Base-by-base conservation (phyloP, 2,888 invertebrate genomes). In the Sarcophaga subvicina region DNA sequence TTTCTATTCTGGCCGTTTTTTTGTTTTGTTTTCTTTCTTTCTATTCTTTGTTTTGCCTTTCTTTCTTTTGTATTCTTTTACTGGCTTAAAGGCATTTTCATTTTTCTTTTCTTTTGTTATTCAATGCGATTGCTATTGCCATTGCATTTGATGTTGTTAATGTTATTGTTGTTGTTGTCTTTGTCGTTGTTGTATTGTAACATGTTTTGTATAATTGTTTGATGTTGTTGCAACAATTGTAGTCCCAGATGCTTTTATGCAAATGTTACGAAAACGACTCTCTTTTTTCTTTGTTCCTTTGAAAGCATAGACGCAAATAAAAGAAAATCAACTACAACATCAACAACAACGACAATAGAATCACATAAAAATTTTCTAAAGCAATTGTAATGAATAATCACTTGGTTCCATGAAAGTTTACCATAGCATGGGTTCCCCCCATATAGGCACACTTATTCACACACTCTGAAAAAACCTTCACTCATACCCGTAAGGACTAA, bases 91-190 rank as follows among this genome's bases (percentile, higher is more conserved):
- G 73, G 89, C 89, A 73, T 72, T 87, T 78, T 37, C 11, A 66
- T 17, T 54, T 17, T 47, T 77, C 77, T 83, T 83, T 83, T 66
- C 77, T 78, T 83, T 83, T 66, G 60, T 49, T 66, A 59, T 47
- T 78, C 37, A 37, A 37, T 37, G 37, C 37, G 37, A 37, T 37
- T 37, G 8, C 37, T 10, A 49, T 73, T 37, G 37, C 8, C 37
- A 54, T 73, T 84, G 70, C 75, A 73, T 25, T 59, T 71, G 63
- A 25, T 71, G 60, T 22, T 67, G 45, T 49, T 86, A 70, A 67
- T 76, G 73, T 73, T 83, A 69, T 59, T 84, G 70, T 76, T 89
- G 88, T 88, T 85, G 88, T 89, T 90, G 86, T 88, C 88, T 87
- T 88, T 79, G 73, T 79, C 79, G 67, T 64, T 60, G 20, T 49